Evolutionary conservation across 64 coral and sea anemone genomes (phyloP).

Genomic region (Porites australiensis): DNA sequence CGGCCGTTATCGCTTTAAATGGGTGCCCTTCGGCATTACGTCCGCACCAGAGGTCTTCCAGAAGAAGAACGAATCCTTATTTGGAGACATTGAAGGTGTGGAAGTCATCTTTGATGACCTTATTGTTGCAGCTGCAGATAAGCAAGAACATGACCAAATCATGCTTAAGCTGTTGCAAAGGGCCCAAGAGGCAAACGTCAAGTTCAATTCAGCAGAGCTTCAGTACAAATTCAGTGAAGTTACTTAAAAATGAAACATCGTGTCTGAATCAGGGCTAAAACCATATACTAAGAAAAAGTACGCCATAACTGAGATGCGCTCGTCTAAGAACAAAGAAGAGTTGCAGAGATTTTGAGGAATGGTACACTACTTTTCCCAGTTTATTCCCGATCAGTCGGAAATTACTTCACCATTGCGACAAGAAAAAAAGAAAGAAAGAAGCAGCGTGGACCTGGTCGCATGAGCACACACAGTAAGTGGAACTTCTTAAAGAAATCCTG

Average conservation of each 20-base stretch:
- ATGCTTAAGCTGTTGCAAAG: too few relatives aligned
- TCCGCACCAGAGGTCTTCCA: too few relatives aligned
- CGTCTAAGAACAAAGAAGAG: too few relatives aligned
- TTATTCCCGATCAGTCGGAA: conserved; percentile 59
- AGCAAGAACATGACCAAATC: too few relatives aligned
- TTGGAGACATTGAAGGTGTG: too few relatives aligned
- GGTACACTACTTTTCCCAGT: conserved; percentile 15
- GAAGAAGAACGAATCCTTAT: neutral
- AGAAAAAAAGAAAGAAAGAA: neutral
- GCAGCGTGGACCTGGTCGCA: neutral
- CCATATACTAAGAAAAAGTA: conserved; percentile 45
- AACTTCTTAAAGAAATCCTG: neutral
- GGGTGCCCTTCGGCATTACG: neutral
- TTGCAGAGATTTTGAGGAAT: too few relatives aligned
- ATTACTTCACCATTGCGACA: neutral
- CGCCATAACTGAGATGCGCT: conserved; percentile 15
- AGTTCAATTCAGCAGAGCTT: too few relatives aligned
- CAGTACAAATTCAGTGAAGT: too few relatives aligned
- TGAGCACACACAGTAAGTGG: neutral
- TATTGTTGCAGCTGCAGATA: neutral
- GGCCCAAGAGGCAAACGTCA: neutral
- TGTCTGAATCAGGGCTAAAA: conserved; percentile 36
- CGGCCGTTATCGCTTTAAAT: neutral
- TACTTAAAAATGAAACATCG: conserved; percentile 65
- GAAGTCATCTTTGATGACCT: neutral